A percentile compares a stretch with the other conserved stretches of the same genome.
Evolutionary conservation across 2,797 vertebrate species (phyloP).

Genomic region (Xyrichtys novacula): DNA sequence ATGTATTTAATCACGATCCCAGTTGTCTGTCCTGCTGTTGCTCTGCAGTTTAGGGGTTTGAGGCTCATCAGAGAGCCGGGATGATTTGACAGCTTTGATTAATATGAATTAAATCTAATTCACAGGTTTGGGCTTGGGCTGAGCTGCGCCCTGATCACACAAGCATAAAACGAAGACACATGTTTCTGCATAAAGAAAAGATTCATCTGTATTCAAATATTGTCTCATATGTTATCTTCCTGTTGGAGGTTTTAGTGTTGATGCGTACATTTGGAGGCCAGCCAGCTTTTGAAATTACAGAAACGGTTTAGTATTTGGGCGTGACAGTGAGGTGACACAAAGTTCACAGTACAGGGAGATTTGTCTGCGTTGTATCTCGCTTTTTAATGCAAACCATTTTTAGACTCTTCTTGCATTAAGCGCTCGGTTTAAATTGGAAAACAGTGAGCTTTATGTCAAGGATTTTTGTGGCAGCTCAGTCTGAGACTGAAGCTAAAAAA

Average conservation of each 20-base stretch:
- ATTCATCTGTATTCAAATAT: no score
- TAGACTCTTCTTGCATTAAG: background rate
- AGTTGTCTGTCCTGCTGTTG: slow-evolving; percentile 31
- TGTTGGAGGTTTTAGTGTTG: slow-evolving; percentile 4
- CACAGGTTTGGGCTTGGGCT: slow-evolving; percentile 31
- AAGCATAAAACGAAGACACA: slow-evolving; percentile 5
- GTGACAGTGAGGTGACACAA: slow-evolving; percentile 17
- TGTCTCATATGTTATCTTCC: background rate
- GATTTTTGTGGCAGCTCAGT: background rate
- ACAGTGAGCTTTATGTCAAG: background rate
- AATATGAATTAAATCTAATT: slow-evolving; percentile 47
- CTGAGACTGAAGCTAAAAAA: slow-evolving; percentile 12
- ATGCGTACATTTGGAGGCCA: slow-evolving; percentile 11
- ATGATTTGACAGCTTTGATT: slow-evolving; percentile 38
- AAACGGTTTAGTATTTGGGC: slow-evolving; percentile 4
- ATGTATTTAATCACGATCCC: slow-evolving; percentile 38
- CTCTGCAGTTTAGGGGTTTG: slow-evolving; percentile 23
- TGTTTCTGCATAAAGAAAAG: background rate
- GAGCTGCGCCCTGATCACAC: slow-evolving; percentile 16
- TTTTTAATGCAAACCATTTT: background rate
- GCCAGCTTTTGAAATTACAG: slow-evolving; percentile 23
- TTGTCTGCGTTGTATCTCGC: background rate
- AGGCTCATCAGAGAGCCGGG: slow-evolving; percentile 27
- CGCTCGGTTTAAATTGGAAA: background rate
- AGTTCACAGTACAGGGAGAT: slow-evolving; percentile 15